A percentile compares a stretch with the other conserved stretches of the same genome.
These are phyloP conservation scores for Carassius carassius DNA, from an alignment of 2,113 vertebrate species.

Conservation along the genomic window DNA sequence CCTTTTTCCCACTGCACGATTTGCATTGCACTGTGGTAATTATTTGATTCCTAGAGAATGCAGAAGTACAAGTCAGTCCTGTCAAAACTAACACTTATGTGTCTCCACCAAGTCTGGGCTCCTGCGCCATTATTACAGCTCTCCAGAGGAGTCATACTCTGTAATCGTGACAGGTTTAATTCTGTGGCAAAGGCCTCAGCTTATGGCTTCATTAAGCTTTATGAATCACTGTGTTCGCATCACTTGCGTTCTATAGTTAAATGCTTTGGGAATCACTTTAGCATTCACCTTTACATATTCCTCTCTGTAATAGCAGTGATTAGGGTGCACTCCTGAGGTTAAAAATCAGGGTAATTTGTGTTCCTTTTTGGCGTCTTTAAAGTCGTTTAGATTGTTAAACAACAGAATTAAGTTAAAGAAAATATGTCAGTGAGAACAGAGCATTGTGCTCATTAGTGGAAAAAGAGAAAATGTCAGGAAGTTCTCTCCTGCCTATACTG, in stretches of 20 bases:
- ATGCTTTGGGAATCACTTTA: conserved; percentile 52
- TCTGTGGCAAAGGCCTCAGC: conserved; percentile 46
- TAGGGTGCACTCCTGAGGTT: conserved; percentile 30
- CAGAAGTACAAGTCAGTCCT: conserved; percentile 51
- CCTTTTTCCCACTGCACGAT: conserved; percentile 14
- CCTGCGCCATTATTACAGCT: conserved; percentile 60
- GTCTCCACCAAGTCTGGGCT: conserved; percentile 64
- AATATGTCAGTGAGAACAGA: conserved; percentile 30
- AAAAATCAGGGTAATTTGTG: conserved; percentile 50
- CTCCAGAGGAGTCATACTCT: conserved; percentile 52
- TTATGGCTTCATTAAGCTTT: conserved; percentile 63
- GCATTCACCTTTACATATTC: conserved; percentile 47
- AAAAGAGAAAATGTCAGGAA: conserved; percentile 24
- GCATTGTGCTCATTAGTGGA: conserved; percentile 34
- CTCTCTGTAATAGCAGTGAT: conserved; percentile 42
- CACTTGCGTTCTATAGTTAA: conserved; percentile 61
- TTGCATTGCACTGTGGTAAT: conserved; percentile 49
- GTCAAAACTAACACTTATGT: conserved; percentile 61
- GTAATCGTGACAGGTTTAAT: conserved; percentile 62
- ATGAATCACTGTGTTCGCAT: conserved; percentile 66
- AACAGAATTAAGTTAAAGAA: conserved; percentile 43
- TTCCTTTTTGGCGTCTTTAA: conserved; percentile 48
- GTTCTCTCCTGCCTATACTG: conserved; percentile 42
- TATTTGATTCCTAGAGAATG: conserved; percentile 60
- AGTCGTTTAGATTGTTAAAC: conserved; percentile 50